Percentiles rank a stretch among this genome's conserved stretches.
Conservation (phyloP, 2,888 invertebrate genomes). For the Ceramica pisi region DNA sequence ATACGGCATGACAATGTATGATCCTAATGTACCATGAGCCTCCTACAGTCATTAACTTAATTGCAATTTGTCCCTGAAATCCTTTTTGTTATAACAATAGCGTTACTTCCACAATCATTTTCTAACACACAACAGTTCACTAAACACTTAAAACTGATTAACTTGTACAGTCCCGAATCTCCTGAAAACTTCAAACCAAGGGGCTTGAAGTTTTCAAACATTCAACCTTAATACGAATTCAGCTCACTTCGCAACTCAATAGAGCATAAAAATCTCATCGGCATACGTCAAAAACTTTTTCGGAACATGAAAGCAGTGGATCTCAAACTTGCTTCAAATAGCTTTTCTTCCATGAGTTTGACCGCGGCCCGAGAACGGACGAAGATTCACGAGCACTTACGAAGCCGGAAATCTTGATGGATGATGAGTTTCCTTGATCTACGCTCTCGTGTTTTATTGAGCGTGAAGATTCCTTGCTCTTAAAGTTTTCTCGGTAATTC, state of each 20-base stretch:
- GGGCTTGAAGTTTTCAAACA: too few species aligned
- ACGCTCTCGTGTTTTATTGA: constrained; percentile 26
- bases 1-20: too few species aligned
- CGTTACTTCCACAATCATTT: neutral
- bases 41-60: too few species aligned
- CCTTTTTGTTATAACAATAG: too few species aligned
- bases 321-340: constrained; percentile 41
- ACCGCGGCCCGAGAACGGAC: constrained; percentile 19
- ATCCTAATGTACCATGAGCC: too few species aligned
- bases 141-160: neutral
- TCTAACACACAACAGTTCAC: neutral
- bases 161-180: neutral
- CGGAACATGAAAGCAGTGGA: constrained; percentile 27
- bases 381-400: constrained; percentile 45
- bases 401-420: constrained; percentile 46
- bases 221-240: constrained; percentile 16
- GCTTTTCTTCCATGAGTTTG: constrained; percentile 22
- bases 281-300: constrained; percentile 40
- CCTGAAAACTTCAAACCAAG: neutral
- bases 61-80: too few species aligned
- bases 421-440: constrained; percentile 36
- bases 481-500: constrained; percentile 21
- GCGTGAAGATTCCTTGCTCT: constrained; percentile 28
- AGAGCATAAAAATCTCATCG: constrained; percentile 34
- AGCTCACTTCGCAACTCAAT: constrained; percentile 22